Evolutionary conservation across 2,797 vertebrate genomes (phyloP).

Genomic region (Cetoscarus ocellatus): DNA sequence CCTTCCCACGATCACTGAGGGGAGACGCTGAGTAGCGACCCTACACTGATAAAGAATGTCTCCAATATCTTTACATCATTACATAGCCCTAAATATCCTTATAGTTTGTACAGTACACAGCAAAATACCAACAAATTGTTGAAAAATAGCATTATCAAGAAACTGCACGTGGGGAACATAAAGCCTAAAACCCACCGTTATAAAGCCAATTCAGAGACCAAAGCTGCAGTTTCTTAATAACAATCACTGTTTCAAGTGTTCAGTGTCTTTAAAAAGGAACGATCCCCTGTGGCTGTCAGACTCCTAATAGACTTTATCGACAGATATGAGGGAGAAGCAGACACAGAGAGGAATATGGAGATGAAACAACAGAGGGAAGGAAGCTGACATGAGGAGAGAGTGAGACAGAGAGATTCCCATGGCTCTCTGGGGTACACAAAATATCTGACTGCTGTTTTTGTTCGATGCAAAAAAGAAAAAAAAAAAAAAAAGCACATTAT

Average conservation of each 20-base stretch:
- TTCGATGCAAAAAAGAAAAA: conserved; percentile 37
- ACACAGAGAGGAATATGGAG: conserved; percentile 37
- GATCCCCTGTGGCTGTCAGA: conserved; percentile 61
- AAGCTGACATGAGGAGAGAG: conserved; percentile 34
- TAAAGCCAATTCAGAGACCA: conserved; percentile 42
- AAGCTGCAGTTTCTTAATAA: conserved; percentile 60
- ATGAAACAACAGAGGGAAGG: conserved; percentile 38
- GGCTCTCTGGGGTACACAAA: conserved; percentile 41
- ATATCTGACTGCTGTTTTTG: conserved; percentile 46
- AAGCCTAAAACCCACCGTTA: conserved; percentile 44
- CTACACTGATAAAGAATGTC: conserved; percentile 14
- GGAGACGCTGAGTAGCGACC: conserved; percentile 38
- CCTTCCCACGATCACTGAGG: conserved; percentile 61
- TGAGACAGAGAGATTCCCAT: conserved; percentile 33
- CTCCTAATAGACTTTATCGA: conserved; percentile 65
- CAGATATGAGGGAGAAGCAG: conserved; percentile 45
- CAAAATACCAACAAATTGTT: conserved; percentile 10
- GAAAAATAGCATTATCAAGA: conserved; percentile 33
- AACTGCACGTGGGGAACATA: conserved; percentile 35
- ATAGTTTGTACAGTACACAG: conserved; percentile 26
- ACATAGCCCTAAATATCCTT: conserved; percentile 22
- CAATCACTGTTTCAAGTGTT: conserved; percentile 64
- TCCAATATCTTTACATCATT: conserved; percentile 4
- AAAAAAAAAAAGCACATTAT: conserved; percentile 35
- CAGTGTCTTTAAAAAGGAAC: conserved; percentile 62